phyloP scores from a whole-genome alignment of 2,888 invertebrate genomes.

The Deroplatys truncata region DNA sequence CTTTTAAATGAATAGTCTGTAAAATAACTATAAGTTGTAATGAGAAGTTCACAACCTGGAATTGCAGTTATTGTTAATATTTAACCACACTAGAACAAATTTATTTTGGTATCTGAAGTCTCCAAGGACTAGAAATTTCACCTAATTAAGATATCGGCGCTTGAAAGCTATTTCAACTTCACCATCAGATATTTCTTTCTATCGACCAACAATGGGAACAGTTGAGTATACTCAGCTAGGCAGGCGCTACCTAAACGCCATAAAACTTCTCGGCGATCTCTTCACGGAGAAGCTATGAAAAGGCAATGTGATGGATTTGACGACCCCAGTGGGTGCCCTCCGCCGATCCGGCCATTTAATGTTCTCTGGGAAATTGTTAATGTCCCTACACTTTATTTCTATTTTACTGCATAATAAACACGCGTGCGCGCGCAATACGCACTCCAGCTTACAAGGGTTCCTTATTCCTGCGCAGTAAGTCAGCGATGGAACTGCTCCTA shows the following conservation, averaged over 20 bases:
- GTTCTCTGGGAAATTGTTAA: neutral
- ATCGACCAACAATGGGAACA: neutral
- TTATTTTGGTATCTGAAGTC: no score
- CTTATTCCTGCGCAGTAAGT: no score
- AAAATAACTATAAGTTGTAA: no score
- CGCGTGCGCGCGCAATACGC: neutral
- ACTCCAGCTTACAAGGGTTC: no score
- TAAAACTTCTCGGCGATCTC: neutral
- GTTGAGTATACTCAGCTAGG: neutral
- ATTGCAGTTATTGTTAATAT: no score
- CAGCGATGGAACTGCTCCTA: no score
- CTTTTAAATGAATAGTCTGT: no score
- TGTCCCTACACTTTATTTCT: neutral
- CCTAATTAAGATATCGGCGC: no score
- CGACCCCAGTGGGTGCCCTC: constrained; percentile 44
- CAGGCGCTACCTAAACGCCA: neutral
- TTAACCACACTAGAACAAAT: no score
- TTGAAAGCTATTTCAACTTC: no score
- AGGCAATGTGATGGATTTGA: constrained; percentile 43
- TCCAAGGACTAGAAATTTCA: no score
- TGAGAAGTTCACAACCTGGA: no score
- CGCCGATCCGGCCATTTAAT: constrained; percentile 20
- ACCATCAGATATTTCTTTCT: neutral
- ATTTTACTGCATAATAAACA: neutral
- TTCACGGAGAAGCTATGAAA: constrained; percentile 34